Percentiles rank a stretch among this genome's conserved stretches.
phyloP scores from a whole-genome alignment of 2,888 invertebrate species.

The Falcaria lacertinaria region DNA sequence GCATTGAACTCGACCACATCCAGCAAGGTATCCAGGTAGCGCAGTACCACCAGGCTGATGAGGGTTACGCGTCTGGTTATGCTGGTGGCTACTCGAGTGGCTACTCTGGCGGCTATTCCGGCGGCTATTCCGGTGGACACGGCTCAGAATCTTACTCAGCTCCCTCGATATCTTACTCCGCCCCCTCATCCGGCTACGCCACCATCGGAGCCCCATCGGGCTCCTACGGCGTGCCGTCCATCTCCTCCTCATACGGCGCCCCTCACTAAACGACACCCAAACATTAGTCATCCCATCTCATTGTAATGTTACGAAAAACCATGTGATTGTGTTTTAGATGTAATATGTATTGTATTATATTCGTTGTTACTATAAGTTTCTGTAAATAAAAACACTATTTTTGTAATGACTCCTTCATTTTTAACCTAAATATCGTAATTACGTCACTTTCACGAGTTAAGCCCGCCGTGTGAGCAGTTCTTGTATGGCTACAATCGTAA shows the following conservation, averaged over 20 bases:
- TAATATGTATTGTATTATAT: slow-evolving; percentile 66
- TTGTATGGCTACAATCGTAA: slow-evolving; percentile 29
- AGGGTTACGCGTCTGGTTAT: slow-evolving; percentile 63
- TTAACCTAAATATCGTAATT: slow-evolving; percentile 19
- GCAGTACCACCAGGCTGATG: slow-evolving; percentile 87
- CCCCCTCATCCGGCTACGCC: slow-evolving; percentile 44
- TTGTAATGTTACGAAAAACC: slow-evolving; percentile 54
- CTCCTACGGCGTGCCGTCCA: slow-evolving; percentile 68
- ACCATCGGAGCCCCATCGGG: slow-evolving; percentile 71
- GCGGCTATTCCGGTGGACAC: slow-evolving; percentile 39
- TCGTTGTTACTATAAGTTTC: slow-evolving; percentile 73
- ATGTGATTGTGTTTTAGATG: slow-evolving; percentile 73
- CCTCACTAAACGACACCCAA: slow-evolving; percentile 58
- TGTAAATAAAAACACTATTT: slow-evolving; percentile 75
- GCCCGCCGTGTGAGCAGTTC: slow-evolving; percentile 13
- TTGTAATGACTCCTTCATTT: slow-evolving; percentile 37
- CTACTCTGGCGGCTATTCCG: slow-evolving; percentile 24
- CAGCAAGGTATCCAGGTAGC: slow-evolving; percentile 93
- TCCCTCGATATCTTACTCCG: slow-evolving; percentile 49
- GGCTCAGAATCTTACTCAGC: slow-evolving; percentile 33
- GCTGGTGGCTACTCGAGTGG: slow-evolving; percentile 53
- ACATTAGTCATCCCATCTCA: slow-evolving; percentile 65
- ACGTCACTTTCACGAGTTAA: slow-evolving; percentile 18
- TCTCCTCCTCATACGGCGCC: slow-evolving; percentile 66
- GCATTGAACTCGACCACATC: slow-evolving; percentile 90